phyloP scores from a whole-genome alignment of 92 coral and sea anemone genomes.

The Bergia sp. region DNA sequence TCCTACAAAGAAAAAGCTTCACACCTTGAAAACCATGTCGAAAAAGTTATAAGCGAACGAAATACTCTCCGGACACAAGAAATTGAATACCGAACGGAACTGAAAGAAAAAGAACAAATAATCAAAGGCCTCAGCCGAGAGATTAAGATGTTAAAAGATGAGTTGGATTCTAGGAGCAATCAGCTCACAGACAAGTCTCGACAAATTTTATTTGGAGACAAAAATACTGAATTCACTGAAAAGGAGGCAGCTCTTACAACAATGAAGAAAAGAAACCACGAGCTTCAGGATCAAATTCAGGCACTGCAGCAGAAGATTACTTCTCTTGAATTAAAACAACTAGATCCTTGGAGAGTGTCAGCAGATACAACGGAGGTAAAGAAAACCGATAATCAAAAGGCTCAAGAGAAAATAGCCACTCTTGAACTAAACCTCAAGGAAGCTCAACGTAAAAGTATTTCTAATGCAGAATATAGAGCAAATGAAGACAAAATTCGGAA shows the following conservation, averaged over 20 bases:
- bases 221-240: not conserved
- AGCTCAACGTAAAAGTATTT: not conserved
- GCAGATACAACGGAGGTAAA: not conserved
- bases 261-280: not conserved
- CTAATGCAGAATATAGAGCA: not conserved
- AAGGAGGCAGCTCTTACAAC: not conserved
- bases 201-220: not conserved
- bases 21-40: slow-evolving; percentile 20
- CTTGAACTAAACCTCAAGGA: slow-evolving; percentile 28
- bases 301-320: not conserved
- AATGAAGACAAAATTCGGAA: slow-evolving; percentile 27
- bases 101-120: slow-evolving; percentile 11
- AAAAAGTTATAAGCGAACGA: not conserved
- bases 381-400: slow-evolving; percentile 6
- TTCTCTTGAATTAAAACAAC: slow-evolving; percentile 11
- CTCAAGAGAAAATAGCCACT: slow-evolving; percentile 3
- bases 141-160: not conserved
- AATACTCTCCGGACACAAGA: slow-evolving; percentile 25
- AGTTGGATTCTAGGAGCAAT: not conserved
- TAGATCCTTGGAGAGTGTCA: slow-evolving; percentile 11
- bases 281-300: slow-evolving; percentile 15
- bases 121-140: slow-evolving; percentile 5
- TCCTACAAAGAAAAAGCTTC: slow-evolving; percentile 30
- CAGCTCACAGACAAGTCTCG: not conserved
- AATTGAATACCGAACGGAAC: slow-evolving; percentile 12